Conservation (phyloP, 2,888 invertebrate genomes). For the Apamea anceps region DNA sequence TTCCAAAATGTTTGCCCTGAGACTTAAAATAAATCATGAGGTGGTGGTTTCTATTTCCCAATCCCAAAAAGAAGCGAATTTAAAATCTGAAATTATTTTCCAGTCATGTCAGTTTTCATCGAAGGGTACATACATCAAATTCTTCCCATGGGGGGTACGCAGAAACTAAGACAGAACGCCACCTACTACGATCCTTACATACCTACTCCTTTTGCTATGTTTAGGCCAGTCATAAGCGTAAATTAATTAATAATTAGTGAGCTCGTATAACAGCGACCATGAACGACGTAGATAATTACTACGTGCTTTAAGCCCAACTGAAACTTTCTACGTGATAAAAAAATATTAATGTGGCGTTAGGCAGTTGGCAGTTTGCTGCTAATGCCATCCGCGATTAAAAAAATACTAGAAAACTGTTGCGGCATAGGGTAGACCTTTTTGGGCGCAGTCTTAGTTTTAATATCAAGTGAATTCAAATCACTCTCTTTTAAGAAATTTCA, state of each 20-base stretch:
- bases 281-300: background rate
- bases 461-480: background rate
- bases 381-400: background rate
- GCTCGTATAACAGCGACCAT: constrained; percentile 2
- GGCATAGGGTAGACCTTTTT: background rate
- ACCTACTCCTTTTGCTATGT: too few relatives aligned
- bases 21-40: background rate
- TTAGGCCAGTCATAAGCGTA: too few relatives aligned
- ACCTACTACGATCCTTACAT: too few relatives aligned
- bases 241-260: background rate
- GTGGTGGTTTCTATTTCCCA: too few relatives aligned
- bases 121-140: too few relatives aligned
- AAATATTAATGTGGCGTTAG: background rate
- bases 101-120: too few relatives aligned
- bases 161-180: too few relatives aligned
- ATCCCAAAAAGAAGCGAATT: too few relatives aligned
- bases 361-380: background rate
- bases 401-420: background rate
- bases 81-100: too few relatives aligned
- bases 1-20: background rate
- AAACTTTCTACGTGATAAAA: background rate
- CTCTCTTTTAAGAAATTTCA: background rate
- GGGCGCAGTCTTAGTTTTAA: background rate
- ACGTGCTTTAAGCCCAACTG: background rate
- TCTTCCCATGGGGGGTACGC: too few relatives aligned